Base-by-base conservation (phyloP, 2,888 invertebrate species). In the Barypeithes pellucidus region DNA sequence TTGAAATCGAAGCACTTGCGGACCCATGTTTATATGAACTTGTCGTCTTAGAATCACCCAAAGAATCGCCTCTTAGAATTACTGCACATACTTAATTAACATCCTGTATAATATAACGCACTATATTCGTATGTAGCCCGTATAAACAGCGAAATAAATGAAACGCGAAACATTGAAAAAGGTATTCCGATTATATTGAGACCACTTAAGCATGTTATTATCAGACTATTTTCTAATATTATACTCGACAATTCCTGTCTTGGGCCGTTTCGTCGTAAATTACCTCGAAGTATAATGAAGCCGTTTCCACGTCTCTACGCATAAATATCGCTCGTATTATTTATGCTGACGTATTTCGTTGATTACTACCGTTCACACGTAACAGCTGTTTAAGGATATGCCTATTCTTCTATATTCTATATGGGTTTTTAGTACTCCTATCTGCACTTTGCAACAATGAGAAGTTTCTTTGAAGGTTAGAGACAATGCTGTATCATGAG, bases 191-290 rank as follows among this genome's bases (percentile, higher is more conserved):
- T 65, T 65, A 52, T 65, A 65, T 65, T 65, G 39, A 33, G 47
- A 39, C 36, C 65, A 50, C 60, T 66, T 68, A 22, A 43, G 14
- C 33, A 8, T 29, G 41, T 63, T 63, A 63, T 63, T 70, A 70
- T 63, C 63, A 41, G 36, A 57, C 57, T 50, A 70, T 70, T 70
- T 70, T 70, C 70, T 33, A 54, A 52, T 63, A 63, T 70, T 63
- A n/a, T n/a, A 63, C 50, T 62, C 50, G 54, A 69, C 54, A 61
- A 69, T 69, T 69, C 62, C 62, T 54, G 66, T 66, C 54, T 29
- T 16, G 5, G 14, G 41, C 52, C 41, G 39, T 54, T 69, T 62
- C 11, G 52, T 47, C 20, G 62, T 61, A 69, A 69, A 69, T 69
- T 69, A 62, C 52, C 41, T 36, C 54, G 22, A 39, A 69, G 52